These are phyloP conservation scores for Pachymerium ferrugineum DNA, from an alignment of 2,888 invertebrate genomes.

Conservation along the genomic window DNA sequence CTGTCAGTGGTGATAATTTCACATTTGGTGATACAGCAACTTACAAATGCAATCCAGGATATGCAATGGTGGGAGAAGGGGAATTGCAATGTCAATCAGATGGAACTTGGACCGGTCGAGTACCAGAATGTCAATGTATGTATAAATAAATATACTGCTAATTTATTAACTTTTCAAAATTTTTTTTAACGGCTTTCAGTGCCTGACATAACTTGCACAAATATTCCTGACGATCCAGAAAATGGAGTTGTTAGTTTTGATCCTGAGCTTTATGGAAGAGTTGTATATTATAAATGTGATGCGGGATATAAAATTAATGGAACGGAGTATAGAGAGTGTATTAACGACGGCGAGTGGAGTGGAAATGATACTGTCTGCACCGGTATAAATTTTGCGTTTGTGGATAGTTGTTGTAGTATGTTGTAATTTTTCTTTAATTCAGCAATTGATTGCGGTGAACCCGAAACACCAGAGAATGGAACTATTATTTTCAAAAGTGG, in stretches of 20 bases:
- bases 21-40: not conserved
- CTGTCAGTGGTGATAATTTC: not conserved
- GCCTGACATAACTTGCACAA: not conserved
- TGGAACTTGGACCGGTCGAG: not conserved
- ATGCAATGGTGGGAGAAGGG: not conserved
- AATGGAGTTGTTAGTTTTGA: not conserved
- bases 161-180: not conserved
- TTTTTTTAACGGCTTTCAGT: not conserved
- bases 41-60: not conserved
- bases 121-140: constrained; percentile 15
- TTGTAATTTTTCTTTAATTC: not conserved
- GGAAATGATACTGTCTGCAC: not conserved
- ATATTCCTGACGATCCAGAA: constrained; percentile 20
- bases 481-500: constrained; percentile 16
- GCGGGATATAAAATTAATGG: not conserved
- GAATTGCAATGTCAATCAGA: not conserved
- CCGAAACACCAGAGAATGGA: not conserved
- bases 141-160: not conserved
- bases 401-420: not conserved
- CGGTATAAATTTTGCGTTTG: not conserved
- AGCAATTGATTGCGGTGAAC: constrained; percentile 15
- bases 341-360: constrained; percentile 7
- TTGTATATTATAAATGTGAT: constrained; percentile 1
- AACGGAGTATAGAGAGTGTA: not conserved
- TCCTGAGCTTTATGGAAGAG: not conserved